Evolutionary conservation across 2,888 invertebrate genomes (phyloP).

Genomic region (Monopis laevigella): DNA sequence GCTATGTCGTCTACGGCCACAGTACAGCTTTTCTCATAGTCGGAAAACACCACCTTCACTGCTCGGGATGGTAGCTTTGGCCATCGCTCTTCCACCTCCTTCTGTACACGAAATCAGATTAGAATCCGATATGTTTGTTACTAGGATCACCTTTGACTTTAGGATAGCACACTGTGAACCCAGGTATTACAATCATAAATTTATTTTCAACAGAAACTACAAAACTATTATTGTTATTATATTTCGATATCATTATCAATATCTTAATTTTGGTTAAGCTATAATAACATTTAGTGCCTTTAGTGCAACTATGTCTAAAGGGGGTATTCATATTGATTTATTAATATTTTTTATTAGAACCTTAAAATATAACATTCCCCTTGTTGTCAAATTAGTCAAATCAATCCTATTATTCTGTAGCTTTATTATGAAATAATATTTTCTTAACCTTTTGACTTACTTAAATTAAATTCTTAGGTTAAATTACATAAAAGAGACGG

Average conservation of each 20-base stretch:
- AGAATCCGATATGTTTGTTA: slow-evolving; percentile 96
- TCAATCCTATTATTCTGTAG: too few species aligned
- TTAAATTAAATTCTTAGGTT: too few species aligned
- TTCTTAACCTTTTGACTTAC: too few species aligned
- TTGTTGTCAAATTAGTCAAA: too few species aligned
- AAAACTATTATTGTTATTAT: background rate
- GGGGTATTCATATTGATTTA: too few species aligned
- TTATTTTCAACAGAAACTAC: background rate
- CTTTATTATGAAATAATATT: too few species aligned
- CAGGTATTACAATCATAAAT: slow-evolving; percentile 67
- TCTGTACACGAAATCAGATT: slow-evolving; percentile 96
- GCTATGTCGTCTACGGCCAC: slow-evolving; percentile 90
- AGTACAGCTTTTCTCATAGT: slow-evolving; percentile 91
- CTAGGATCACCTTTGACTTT: slow-evolving; percentile 94
- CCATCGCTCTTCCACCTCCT: slow-evolving; percentile 95
- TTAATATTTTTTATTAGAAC: too few species aligned
- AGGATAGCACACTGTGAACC: slow-evolving; percentile 97
- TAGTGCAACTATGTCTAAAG: too few species aligned
- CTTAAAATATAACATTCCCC: too few species aligned
- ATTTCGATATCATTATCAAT: background rate
- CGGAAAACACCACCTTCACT: slow-evolving; percentile 88
- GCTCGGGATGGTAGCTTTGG: slow-evolving; percentile 93
- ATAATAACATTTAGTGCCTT: too few species aligned
- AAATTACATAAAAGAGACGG: too few species aligned
- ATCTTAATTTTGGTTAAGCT: background rate